phyloP scores from a whole-genome alignment of 2,888 invertebrate species.

The Smittia aterrima region DNA sequence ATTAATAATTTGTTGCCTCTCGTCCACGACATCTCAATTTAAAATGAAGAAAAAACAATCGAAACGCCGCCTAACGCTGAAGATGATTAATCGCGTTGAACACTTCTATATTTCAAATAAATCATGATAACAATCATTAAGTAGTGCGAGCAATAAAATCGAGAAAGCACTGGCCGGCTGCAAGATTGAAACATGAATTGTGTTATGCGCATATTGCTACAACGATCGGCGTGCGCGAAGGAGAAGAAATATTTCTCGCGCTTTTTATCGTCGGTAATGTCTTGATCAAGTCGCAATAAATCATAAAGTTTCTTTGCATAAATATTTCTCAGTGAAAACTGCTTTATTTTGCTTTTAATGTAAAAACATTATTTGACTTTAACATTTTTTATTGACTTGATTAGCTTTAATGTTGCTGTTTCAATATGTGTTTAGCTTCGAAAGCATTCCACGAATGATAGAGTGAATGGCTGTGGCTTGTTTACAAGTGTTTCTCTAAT shows the following conservation, averaged over 20 bases:
- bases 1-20: neutral
- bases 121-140: constrained; percentile 34
- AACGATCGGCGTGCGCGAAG: neutral
- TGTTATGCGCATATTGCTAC: neutral
- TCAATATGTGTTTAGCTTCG: neutral
- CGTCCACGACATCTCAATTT: neutral
- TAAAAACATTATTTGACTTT: constrained; percentile 19
- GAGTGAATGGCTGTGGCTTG: neutral
- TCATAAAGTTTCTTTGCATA: constrained; percentile 22
- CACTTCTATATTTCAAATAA: constrained; percentile 4
- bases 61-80: neutral
- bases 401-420: constrained; percentile 10
- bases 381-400: constrained; percentile 18
- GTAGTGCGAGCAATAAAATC: constrained; percentile 27
- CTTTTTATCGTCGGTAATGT: constrained; percentile 27
- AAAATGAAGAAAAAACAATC: neutral
- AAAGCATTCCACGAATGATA: neutral
- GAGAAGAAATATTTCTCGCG: neutral
- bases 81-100: constrained; percentile 14
- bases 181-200: neutral
- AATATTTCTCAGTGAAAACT: neutral
- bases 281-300: constrained; percentile 24
- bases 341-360: neutral
- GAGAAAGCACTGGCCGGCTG: neutral
- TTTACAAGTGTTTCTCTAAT: constrained; percentile 11